Percentiles rank a stretch among this genome's conserved stretches.
These are phyloP conservation scores for Conus betulinus DNA, from an alignment of 1,140 invertebrate genomes.

Conservation along the genomic window DNA sequence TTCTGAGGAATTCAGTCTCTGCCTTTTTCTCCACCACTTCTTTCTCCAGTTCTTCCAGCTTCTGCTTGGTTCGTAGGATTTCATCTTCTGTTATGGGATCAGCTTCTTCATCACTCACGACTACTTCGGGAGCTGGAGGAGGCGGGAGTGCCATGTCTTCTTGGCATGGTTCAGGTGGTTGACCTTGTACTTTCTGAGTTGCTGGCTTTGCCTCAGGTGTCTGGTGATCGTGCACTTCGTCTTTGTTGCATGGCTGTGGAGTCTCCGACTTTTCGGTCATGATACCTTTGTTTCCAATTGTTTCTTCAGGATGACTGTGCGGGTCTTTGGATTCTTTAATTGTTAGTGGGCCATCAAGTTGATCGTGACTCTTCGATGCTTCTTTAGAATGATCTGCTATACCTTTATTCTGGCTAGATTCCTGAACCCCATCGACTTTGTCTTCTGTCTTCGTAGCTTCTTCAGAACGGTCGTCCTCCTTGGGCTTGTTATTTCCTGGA, in stretches of 20 bases:
- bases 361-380: too few species aligned
- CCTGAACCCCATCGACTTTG: not conserved
- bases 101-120: not conserved
- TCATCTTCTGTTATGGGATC: not conserved
- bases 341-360: too few species aligned
- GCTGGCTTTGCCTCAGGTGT: not conserved
- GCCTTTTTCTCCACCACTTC: not conserved
- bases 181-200: not conserved
- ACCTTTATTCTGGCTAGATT: not conserved
- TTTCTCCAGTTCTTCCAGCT: conserved; percentile 2
- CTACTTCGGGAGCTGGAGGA: not conserved
- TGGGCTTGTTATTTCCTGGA: not conserved
- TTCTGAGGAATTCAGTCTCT: conserved; percentile 1
- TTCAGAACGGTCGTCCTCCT: not conserved
- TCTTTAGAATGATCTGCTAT: too few species aligned
- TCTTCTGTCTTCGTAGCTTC: not conserved
- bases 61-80: not conserved
- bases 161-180: not conserved
- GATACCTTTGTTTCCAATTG: not conserved
- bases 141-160: not conserved
- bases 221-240: not conserved
- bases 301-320: not conserved
- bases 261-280: not conserved
- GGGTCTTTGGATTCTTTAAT: not conserved
- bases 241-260: not conserved